phyloP scores from a whole-genome alignment of 2,797 vertebrate species.

The Mus spretus region DNA sequence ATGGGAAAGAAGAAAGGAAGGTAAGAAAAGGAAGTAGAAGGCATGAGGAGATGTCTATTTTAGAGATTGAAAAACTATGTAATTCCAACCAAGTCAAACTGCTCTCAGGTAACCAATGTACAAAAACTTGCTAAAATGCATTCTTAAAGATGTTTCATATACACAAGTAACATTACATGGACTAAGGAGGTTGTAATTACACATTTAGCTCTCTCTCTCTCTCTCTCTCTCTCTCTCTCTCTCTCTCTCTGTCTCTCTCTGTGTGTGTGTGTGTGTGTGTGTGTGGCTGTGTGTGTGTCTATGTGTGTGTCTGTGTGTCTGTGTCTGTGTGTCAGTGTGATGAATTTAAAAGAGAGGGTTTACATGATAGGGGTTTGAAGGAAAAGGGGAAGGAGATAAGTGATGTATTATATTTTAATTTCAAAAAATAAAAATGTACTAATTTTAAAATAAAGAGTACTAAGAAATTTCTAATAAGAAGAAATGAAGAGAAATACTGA shows the following conservation, averaged over 20 bases:
- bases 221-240: not conserved
- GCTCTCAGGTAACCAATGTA: not conserved
- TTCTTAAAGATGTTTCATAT: conserved; percentile 2
- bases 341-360: not conserved
- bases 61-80: not conserved
- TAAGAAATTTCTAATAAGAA: not conserved
- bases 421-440: not conserved
- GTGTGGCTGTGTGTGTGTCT: not conserved
- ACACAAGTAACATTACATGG: not conserved
- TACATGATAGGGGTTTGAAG: not conserved
- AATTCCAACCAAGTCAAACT: conserved; percentile 31
- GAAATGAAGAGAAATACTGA: conserved; percentile 10
- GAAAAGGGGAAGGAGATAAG: too few species aligned
- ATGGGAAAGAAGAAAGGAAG: not conserved
- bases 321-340: not conserved
- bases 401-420: not conserved
- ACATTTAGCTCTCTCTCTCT: too few species aligned
- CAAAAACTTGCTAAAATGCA: not conserved
- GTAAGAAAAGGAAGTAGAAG: not conserved
- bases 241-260: not conserved
- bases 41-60: not conserved
- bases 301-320: not conserved
- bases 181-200: not conserved
- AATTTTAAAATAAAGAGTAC: not conserved
- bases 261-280: too few species aligned